Percentiles rank a stretch among this genome's conserved stretches.
Conservation (phyloP, 64 coral and sea anemone genomes). For the Catalaphyllia jardinei region DNA sequence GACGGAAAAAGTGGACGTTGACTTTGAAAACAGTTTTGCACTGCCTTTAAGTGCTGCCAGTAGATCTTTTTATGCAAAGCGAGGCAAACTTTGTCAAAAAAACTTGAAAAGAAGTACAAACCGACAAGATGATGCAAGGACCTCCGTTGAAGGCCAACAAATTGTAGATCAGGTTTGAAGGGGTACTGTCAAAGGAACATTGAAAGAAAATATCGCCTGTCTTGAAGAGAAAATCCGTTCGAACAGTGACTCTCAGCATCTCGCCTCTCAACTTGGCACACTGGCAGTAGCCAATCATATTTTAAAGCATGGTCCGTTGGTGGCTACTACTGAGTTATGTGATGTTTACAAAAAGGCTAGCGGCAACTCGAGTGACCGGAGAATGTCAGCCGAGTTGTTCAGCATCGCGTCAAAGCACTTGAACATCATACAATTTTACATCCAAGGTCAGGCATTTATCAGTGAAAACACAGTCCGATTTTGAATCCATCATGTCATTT, state of each 20-base stretch:
- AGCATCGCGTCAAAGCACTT: constrained; percentile 15
- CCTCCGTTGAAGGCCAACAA: too few species aligned
- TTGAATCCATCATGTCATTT: constrained; percentile 24
- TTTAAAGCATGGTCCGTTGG: constrained; percentile 41
- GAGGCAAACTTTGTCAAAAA: too few species aligned
- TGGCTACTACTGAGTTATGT: constrained; percentile 36
- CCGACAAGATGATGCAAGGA: too few species aligned
- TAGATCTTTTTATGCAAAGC: too few species aligned
- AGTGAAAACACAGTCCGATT: constrained; percentile 34
- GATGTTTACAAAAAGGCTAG: constrained; percentile 26
- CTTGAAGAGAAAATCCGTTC: constrained; percentile 1
- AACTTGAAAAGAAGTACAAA: too few species aligned
- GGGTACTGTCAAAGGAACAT: too few species aligned
- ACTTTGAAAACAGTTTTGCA: too few species aligned
- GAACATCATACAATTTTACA: constrained; percentile 34
- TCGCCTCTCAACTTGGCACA: constrained; percentile 8
- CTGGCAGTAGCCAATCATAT: constrained; percentile 31
- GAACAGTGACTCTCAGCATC: neutral
- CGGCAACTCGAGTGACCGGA: neutral
- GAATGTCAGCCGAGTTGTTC: constrained; percentile 31
- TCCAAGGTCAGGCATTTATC: constrained; percentile 41
- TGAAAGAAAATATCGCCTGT: too few species aligned
- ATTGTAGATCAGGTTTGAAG: too few species aligned
- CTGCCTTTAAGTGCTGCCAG: too few species aligned
- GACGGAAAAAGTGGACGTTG: too few species aligned